These are phyloP conservation scores for Uloborus plumipes DNA, from an alignment of 2,888 invertebrate species.

Conservation along the genomic window DNA sequence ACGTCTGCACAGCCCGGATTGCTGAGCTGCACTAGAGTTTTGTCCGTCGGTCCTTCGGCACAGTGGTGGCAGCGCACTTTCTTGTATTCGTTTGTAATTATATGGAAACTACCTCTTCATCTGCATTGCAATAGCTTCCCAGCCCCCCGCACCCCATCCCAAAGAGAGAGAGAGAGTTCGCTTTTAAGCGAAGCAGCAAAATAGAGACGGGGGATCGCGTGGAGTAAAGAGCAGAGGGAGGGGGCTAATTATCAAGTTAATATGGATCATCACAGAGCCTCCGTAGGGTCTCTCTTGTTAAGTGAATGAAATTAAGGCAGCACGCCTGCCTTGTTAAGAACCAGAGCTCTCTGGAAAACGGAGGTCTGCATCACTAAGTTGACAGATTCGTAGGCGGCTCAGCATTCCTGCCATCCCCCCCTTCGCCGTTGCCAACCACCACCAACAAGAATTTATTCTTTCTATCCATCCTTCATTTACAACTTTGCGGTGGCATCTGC, in stretches of 20 bases:
- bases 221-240: slow-evolving; percentile 14
- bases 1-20: slow-evolving; percentile 50
- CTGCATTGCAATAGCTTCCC: slow-evolving; percentile 65
- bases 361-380: slow-evolving; percentile 58
- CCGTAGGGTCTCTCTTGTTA: slow-evolving; percentile 55
- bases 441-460: slow-evolving; percentile 57
- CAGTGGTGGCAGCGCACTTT: slow-evolving; percentile 62
- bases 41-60: slow-evolving; percentile 43
- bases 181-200: slow-evolving; percentile 60
- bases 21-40: slow-evolving; percentile 58
- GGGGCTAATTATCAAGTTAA: slow-evolving; percentile 66
- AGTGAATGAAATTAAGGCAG: slow-evolving; percentile 65
- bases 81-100: slow-evolving; percentile 66
- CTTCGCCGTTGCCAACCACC: background rate
- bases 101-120: slow-evolving; percentile 65
- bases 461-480: slow-evolving; percentile 60
- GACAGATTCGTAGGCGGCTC: slow-evolving; percentile 53
- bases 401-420: slow-evolving; percentile 18
- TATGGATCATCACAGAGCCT: slow-evolving; percentile 65
- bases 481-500: slow-evolving; percentile 50
- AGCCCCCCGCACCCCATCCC: slow-evolving; percentile 10
- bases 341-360: slow-evolving; percentile 8
- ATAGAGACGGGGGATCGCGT: slow-evolving; percentile 14
- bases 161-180: slow-evolving; percentile 42
- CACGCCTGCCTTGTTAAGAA: slow-evolving; percentile 53